These are phyloP conservation scores for Sebastes hubbsi DNA, from an alignment of 2,797 vertebrate genomes.

Conservation along the genomic window DNA sequence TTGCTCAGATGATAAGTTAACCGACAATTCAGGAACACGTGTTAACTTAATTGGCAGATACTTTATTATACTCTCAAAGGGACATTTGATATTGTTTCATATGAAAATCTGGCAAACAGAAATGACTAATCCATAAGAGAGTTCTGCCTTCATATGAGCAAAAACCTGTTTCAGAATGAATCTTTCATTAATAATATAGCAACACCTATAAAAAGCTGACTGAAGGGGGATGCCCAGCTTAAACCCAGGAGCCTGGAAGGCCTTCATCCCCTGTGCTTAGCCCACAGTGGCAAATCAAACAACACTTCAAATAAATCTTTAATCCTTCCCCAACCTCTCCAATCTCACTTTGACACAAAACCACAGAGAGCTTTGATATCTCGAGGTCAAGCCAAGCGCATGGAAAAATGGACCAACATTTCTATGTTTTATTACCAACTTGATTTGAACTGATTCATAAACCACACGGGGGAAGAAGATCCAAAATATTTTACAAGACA, in stretches of 20 bases:
- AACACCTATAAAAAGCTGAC: background rate
- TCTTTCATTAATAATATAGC: background rate
- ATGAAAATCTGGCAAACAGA: background rate
- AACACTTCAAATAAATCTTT: conserved; percentile 20
- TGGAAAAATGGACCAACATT: background rate
- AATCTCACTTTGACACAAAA: conserved; percentile 40
- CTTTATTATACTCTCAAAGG: background rate
- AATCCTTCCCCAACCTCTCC: conserved; percentile 30
- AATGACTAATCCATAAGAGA: background rate
- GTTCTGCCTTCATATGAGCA: background rate
- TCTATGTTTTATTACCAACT: background rate
- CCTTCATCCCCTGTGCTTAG: conserved; percentile 10
- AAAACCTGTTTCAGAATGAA: background rate
- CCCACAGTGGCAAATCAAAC: conserved; percentile 46
- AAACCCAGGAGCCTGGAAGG: background rate
- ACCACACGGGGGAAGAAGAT: background rate
- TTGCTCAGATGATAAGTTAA: background rate
- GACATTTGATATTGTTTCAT: background rate
- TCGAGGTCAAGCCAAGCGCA: conserved; percentile 5
- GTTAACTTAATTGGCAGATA: background rate
- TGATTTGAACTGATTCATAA: background rate
- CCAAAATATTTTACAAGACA: background rate
- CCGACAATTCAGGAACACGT: background rate
- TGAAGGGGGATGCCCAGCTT: background rate
- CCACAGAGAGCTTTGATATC: conserved; percentile 18